Evolutionary conservation across 2,888 invertebrate species (phyloP).

Genomic region (Diachrysia chrysitis): DNA sequence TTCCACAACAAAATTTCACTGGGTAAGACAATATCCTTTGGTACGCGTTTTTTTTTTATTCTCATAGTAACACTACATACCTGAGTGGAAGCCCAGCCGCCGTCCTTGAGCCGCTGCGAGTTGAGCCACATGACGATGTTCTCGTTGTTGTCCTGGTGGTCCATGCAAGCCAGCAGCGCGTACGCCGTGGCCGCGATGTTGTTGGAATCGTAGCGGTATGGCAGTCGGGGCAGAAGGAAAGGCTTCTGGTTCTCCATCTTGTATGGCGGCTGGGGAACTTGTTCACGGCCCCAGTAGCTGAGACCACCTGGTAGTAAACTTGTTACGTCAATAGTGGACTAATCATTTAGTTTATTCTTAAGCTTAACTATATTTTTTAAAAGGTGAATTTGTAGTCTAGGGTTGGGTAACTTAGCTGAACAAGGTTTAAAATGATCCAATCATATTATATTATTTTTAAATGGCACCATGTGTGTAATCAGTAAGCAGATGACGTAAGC

Average conservation of each 20-base stretch:
- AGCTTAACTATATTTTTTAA: too few species aligned
- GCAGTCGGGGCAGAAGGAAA: conserved; percentile 95
- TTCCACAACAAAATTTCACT: too few species aligned
- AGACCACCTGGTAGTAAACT: conserved; percentile 90
- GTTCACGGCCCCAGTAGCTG: conserved; percentile 95
- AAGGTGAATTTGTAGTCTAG: background rate
- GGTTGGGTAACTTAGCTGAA: too few species aligned
- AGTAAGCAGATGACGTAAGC: too few species aligned
- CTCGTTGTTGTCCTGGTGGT: conserved; percentile 95
- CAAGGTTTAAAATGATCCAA: too few species aligned
- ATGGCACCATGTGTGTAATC: too few species aligned
- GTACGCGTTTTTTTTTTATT: background rate
- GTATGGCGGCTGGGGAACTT: conserved; percentile 94
- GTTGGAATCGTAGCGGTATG: conserved; percentile 96
- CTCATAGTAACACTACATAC: too few species aligned
- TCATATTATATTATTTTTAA: too few species aligned
- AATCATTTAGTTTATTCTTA: too few species aligned
- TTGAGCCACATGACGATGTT: conserved; percentile 97
- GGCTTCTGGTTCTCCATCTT: conserved; percentile 97
- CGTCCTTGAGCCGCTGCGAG: conserved; percentile 95
- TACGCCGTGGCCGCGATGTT: conserved; percentile 98
- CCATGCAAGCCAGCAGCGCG: conserved; percentile 96
- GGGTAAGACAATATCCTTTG: too few species aligned
- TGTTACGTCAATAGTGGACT: background rate
- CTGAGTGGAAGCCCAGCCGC: conserved; percentile 96